Evolutionary conservation across 2,888 invertebrate species (phyloP).

Genomic region (Thereva nobilitata): DNA sequence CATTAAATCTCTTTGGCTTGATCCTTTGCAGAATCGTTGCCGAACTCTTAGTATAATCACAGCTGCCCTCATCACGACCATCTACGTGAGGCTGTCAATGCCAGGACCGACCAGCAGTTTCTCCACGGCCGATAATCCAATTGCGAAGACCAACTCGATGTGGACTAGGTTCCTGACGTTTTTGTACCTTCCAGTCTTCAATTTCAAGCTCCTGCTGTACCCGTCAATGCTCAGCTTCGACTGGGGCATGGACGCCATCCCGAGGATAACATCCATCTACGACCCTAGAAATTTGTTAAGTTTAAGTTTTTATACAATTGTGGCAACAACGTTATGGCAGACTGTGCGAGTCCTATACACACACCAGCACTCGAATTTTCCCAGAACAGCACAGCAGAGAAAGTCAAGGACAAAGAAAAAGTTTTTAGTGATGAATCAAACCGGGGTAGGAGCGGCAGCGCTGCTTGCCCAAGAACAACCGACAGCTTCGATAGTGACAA

Average conservation of each 20-base stretch:
- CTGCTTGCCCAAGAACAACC: background rate
- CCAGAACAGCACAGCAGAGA: constrained; percentile 46
- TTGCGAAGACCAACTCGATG: constrained; percentile 81
- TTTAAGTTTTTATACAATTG: constrained; percentile 71
- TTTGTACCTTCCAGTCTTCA: constrained; percentile 87
- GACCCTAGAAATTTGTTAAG: constrained; percentile 82
- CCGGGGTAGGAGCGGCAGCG: constrained; percentile 1
- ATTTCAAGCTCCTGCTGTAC: constrained; percentile 83
- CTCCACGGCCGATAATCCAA: constrained; percentile 94
- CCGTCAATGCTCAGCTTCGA: constrained; percentile 92
- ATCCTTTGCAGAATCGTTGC: constrained; percentile 66
- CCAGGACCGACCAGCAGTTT: constrained; percentile 74
- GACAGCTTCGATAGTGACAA: constrained; percentile 4
- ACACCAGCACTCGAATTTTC: constrained; percentile 37
- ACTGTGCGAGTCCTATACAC: constrained; percentile 43
- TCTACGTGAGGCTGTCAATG: constrained; percentile 77
- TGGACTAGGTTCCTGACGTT: constrained; percentile 87
- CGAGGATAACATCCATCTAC: constrained; percentile 74
- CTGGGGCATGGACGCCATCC: constrained; percentile 98
- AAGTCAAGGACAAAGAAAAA: constrained; percentile 56
- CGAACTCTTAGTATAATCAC: constrained; percentile 72
- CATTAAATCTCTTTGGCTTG: background rate
- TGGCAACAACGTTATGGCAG: constrained; percentile 50
- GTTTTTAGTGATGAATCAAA: constrained; percentile 44
- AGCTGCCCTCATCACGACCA: constrained; percentile 69